A percentile compares a stretch with the other conserved stretches of the same genome.
Conservation (phyloP, 2,113 vertebrate genomes). For the Percopsis transmontana region DNA sequence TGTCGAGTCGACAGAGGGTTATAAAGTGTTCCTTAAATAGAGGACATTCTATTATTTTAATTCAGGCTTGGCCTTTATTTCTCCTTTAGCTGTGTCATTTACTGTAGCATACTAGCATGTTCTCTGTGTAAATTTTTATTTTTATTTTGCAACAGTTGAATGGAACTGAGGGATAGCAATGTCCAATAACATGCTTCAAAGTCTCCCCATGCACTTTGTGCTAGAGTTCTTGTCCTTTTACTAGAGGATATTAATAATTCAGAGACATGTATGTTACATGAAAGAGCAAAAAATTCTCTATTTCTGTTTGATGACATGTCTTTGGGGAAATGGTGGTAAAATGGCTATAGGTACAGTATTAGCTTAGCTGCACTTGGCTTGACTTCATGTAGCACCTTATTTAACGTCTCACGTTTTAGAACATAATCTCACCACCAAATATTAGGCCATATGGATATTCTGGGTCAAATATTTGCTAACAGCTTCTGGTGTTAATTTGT, state of each 20-base stretch:
- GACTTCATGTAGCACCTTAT: too few species aligned
- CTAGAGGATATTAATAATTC: slow-evolving; percentile 34
- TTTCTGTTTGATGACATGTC: slow-evolving; percentile 4
- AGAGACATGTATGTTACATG: slow-evolving; percentile 23
- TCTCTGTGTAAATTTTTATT: neutral
- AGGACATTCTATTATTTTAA: neutral
- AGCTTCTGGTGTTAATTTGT: too few species aligned
- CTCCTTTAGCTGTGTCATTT: neutral
- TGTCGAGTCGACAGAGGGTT: neutral
- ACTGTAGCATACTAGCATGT: neutral
- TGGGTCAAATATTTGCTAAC: neutral
- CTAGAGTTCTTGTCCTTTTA: neutral
- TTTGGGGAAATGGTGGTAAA: slow-evolving; percentile 10
- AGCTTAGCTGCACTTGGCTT: too few species aligned
- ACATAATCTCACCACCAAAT: neutral
- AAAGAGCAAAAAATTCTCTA: slow-evolving; percentile 23
- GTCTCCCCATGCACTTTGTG: neutral
- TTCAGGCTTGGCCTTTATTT: neutral
- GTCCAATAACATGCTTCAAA: slow-evolving; percentile 12
- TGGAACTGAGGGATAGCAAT: slow-evolving; percentile 1
- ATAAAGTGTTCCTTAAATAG: neutral
- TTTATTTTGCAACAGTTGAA: neutral
- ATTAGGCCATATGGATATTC: neutral
- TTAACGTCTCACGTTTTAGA: neutral
- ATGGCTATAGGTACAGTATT: neutral